Percentiles rank a stretch among this genome's conserved stretches.
These are phyloP conservation scores for Microcaecilia unicolor DNA, from an alignment of 2,797 vertebrate species.

Conservation along the genomic window DNA sequence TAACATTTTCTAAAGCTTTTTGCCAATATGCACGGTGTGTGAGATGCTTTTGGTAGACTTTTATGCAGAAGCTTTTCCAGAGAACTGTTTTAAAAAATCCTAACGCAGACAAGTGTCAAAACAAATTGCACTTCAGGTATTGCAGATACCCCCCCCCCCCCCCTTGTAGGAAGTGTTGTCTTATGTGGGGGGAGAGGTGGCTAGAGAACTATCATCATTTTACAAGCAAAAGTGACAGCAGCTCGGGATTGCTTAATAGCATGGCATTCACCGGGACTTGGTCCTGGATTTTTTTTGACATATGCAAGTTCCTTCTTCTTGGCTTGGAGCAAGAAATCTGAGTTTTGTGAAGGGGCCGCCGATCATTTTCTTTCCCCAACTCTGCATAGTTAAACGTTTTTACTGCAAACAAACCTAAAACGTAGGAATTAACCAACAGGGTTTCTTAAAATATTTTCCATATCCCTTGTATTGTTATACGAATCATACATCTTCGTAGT, in stretches of 20 bases:
- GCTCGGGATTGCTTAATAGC: slow-evolving; percentile 39
- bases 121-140: slow-evolving; percentile 25
- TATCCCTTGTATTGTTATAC: no score
- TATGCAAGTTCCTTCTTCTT: slow-evolving; percentile 35
- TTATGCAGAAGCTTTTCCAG: slow-evolving; percentile 1
- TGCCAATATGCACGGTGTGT: not conserved
- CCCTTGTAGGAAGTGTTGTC: no score
- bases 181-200: no score
- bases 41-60: slow-evolving; percentile 12
- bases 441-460: no score
- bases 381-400: no score
- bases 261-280: slow-evolving; percentile 23
- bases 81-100: slow-evolving; percentile 19
- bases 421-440: no score
- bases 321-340: slow-evolving; percentile 37
- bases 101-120: slow-evolving; percentile 28
- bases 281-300: slow-evolving; percentile 40
- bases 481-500: no score
- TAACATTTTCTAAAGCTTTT: not conserved
- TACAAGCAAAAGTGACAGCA: slow-evolving; percentile 37
- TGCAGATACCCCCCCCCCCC: no score
- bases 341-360: no score
- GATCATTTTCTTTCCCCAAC: no score
- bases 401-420: no score
- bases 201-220: slow-evolving; percentile 30